A percentile compares a stretch with the other conserved stretches of the same genome.
Conservation (phyloP, 1,140 invertebrate species). For the Euglossa dilemma region DNA sequence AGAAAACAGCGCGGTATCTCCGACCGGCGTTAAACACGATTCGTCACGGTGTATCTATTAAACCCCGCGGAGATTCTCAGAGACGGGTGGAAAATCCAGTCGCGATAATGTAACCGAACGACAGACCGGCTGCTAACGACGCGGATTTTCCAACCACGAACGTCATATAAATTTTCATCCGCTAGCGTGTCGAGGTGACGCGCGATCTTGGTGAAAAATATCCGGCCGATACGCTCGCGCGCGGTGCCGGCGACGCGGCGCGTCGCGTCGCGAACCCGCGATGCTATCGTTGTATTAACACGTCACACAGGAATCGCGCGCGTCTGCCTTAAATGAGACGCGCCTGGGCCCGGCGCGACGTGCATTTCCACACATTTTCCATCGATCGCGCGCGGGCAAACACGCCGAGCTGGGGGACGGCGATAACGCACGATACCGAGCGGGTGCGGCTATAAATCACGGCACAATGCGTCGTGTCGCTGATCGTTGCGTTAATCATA, state of each 20-base stretch:
- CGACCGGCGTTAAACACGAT: no score
- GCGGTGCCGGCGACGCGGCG: background rate
- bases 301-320: conserved; percentile 24
- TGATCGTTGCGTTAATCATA: conserved; percentile 46
- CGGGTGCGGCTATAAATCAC: conserved; percentile 39
- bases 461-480: conserved; percentile 41
- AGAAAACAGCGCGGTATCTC: no score
- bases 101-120: background rate
- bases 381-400: conserved; percentile 32
- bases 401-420: conserved; percentile 11
- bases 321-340: conserved; percentile 43
- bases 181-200: background rate
- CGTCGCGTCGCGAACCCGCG: conserved; percentile 4
- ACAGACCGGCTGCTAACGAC: no score
- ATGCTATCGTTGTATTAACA: conserved; percentile 44
- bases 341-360: conserved; percentile 22
- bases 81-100: no score
- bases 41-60: no score
- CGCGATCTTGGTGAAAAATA: conserved; percentile 16
- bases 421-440: conserved; percentile 23
- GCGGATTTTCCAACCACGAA: background rate
- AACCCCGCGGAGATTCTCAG: no score
- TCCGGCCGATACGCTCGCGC: background rate
- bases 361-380: conserved; percentile 50
- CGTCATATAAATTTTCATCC: background rate